phyloP scores from a whole-genome alignment of 2,888 invertebrate species.

The Alviniconcha strummeri region DNA sequence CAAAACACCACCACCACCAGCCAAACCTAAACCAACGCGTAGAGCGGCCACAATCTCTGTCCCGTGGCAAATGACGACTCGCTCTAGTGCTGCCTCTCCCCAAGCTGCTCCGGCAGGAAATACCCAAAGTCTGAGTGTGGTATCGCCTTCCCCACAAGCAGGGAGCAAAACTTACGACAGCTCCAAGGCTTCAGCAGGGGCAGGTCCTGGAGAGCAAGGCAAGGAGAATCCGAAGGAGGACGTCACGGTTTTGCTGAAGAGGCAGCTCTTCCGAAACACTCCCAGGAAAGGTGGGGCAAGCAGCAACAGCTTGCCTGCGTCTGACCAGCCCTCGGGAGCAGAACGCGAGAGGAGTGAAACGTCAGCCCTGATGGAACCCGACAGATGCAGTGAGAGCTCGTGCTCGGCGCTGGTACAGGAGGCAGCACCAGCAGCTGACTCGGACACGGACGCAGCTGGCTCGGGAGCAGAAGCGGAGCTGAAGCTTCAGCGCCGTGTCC shows the following conservation, averaged over 20 bases:
- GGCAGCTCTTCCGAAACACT: neutral
- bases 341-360: too few relatives aligned
- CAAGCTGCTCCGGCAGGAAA: too few relatives aligned
- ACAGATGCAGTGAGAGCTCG: neutral
- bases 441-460: neutral
- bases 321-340: too few relatives aligned
- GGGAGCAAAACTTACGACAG: too few relatives aligned
- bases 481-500: slow-evolving; percentile 8
- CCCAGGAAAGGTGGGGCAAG: neutral
- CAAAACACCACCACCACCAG: neutral
- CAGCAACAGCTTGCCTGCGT: too few relatives aligned
- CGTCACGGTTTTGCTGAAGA: neutral
- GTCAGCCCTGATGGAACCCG: neutral
- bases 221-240: too few relatives aligned
- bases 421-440: neutral
- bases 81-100: too few relatives aligned
- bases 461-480: neutral
- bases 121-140: too few relatives aligned
- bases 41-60: neutral
- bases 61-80: too few relatives aligned
- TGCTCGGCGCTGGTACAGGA: neutral
- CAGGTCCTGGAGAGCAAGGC: too few relatives aligned
- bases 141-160: too few relatives aligned
- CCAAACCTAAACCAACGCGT: neutral
- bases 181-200: too few relatives aligned